Conservation (phyloP, 53 echinoderm and acorn worm species). For the Paracentrotus lividus region DNA sequence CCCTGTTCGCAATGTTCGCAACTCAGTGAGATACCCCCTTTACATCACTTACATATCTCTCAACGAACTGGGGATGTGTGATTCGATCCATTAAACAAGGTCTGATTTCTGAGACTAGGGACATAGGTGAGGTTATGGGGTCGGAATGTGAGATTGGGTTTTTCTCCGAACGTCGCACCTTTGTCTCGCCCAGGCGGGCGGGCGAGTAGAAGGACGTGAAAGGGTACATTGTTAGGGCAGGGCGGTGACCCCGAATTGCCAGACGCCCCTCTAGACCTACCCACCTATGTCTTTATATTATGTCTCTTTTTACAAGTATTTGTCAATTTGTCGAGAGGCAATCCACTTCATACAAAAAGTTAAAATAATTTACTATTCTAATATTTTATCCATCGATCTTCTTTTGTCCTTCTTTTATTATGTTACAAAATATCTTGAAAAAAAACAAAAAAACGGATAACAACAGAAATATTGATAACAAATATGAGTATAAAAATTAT, state of each 20-base stretch:
- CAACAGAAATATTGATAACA: too few relatives aligned
- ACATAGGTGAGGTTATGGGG: conserved; percentile 25
- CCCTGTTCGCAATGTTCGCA: too few relatives aligned
- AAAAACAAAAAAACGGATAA: too few relatives aligned
- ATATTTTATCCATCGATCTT: too few relatives aligned
- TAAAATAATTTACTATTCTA: too few relatives aligned
- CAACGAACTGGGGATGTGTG: too few relatives aligned
- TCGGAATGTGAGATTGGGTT: conserved; percentile 14
- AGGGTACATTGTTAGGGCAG: conserved; percentile 27
- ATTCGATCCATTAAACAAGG: background rate
- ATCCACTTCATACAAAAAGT: background rate
- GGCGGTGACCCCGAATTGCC: conserved; percentile 1
- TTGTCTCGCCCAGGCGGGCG: background rate
- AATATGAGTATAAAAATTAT: too few relatives aligned
- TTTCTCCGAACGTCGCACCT: conserved; percentile 38
- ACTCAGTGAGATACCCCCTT: too few relatives aligned
- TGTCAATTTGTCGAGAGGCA: background rate
- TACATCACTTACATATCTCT: too few relatives aligned
- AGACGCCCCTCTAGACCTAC: conserved; percentile 22
- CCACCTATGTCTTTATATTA: background rate
- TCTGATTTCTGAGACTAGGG: background rate
- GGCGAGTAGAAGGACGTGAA: background rate
- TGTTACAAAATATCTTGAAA: too few relatives aligned
- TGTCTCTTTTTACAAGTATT: background rate
- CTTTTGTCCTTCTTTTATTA: too few relatives aligned